phyloP scores from a whole-genome alignment of 2,113 vertebrate species.

The Anseranas semipalmata region DNA sequence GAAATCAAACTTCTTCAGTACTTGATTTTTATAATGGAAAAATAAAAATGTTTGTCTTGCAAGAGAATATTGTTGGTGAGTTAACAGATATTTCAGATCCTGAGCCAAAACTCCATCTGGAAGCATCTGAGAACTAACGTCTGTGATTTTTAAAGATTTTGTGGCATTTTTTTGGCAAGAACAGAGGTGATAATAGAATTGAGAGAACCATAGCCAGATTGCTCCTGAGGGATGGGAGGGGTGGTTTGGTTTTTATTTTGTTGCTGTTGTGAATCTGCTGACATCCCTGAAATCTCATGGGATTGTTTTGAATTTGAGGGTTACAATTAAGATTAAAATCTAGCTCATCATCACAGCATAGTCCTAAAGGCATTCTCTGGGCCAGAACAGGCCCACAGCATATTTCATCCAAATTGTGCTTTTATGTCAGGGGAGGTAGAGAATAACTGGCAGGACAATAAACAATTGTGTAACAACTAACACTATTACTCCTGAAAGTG shows the following conservation, averaged over 20 bases:
- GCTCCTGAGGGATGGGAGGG: background rate
- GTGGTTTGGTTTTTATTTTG: background rate
- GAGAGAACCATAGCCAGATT: background rate
- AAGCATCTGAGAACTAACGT: background rate
- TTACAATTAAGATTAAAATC: constrained; percentile 48
- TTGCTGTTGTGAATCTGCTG: constrained; percentile 43
- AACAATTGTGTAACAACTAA: background rate
- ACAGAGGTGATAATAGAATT: constrained; percentile 9
- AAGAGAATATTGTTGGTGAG: background rate
- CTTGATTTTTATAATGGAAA: background rate
- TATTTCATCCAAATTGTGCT: background rate
- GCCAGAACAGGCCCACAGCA: background rate
- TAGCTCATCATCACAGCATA: background rate
- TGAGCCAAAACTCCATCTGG: constrained; percentile 26
- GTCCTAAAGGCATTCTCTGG: background rate
- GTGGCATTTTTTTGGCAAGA: constrained; percentile 31
- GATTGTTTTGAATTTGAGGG: background rate
- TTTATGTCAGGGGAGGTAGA: background rate
- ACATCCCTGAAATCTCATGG: background rate
- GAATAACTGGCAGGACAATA: background rate
- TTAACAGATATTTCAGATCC: constrained; percentile 39
- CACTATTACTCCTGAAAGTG: background rate
- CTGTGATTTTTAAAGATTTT: background rate
- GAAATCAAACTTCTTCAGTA: background rate
- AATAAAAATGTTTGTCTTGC: background rate